These are phyloP conservation scores for Piprites chloris DNA, from an alignment of 2,113 vertebrate genomes.

Conservation along the genomic window DNA sequence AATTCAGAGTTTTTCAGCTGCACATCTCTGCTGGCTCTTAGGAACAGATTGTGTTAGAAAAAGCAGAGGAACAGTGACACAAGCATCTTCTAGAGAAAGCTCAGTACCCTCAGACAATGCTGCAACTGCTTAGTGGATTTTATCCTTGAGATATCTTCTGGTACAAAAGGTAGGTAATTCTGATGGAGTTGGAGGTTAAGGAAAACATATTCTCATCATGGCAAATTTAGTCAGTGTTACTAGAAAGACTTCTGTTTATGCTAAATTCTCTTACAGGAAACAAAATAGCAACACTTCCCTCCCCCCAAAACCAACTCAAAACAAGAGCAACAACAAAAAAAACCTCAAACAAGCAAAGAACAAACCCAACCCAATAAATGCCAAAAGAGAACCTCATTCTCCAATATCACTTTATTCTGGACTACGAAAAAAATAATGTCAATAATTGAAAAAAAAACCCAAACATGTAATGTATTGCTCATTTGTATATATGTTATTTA, in stretches of 20 bases:
- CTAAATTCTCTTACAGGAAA: not conserved
- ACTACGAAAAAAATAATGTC: not conserved
- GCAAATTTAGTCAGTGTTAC: not conserved
- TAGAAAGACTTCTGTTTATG: not conserved
- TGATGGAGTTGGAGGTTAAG: not conserved
- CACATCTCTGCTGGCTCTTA: not conserved
- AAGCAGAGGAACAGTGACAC: not conserved
- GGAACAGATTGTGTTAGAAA: not conserved
- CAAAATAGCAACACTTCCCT: not conserved
- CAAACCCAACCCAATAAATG: not conserved
- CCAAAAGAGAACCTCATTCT: not conserved
- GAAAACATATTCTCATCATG: not conserved
- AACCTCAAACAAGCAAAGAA: not conserved
- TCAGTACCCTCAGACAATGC: not conserved
- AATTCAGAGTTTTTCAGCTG: not conserved
- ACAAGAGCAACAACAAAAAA: not conserved
- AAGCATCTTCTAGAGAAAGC: not conserved
- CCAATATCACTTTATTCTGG: not conserved
- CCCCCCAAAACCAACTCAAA: accelerated
- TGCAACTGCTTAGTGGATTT: not conserved
- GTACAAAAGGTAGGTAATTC: not conserved
- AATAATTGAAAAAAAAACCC: not conserved
- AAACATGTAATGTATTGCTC: not conserved
- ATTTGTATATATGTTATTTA: not conserved
- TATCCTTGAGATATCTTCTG: not conserved